Evolutionary conservation across 2,888 invertebrate genomes (phyloP).

Genomic region (Prosopocoilus inquinatus): DNA sequence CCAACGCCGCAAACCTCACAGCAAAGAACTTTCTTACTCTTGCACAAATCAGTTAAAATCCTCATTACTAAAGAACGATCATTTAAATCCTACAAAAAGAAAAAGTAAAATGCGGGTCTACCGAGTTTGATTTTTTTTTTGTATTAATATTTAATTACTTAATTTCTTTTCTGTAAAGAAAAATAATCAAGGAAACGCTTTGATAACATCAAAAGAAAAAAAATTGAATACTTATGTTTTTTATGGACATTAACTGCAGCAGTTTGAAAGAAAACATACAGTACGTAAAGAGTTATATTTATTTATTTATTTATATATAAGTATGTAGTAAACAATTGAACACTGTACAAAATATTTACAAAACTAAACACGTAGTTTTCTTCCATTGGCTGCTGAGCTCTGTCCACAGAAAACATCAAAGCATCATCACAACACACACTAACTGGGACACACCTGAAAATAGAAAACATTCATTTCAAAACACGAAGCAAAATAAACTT

Average conservation of each 20-base stretch:
- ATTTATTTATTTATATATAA: neutral
- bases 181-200: no score
- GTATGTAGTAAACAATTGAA: neutral
- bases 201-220: no score
- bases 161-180: no score
- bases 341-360: neutral
- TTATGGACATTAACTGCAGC: no score
- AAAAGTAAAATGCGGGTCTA: neutral
- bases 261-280: no score
- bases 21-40: conserved; percentile 47
- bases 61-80: conserved; percentile 52
- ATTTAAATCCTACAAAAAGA: conserved; percentile 53
- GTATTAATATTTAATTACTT: no score
- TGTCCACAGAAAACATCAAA: neutral
- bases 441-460: no score
- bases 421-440: no score
- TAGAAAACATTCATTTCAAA: no score
- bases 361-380: neutral
- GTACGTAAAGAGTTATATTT: neutral
- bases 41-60: conserved; percentile 52
- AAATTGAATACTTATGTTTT: no score
- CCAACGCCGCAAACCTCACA: conserved; percentile 57
- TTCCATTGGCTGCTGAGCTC: neutral
- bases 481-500: no score
- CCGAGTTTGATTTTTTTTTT: no score